Conservation (phyloP, 2,113 vertebrate genomes). For the Phoxinus phoxinus region DNA sequence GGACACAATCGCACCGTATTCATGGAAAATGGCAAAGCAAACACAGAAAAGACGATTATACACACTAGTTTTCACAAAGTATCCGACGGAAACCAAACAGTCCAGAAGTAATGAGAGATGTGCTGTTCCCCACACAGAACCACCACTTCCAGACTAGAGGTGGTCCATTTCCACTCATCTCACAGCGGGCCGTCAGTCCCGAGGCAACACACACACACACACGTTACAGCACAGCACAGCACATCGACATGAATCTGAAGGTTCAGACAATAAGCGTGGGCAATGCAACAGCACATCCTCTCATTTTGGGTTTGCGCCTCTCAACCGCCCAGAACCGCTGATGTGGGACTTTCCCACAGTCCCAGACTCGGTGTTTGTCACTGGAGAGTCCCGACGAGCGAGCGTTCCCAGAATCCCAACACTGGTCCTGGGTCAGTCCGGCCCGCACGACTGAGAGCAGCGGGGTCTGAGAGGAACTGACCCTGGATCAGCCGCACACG, state of each 20-base stretch:
- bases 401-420: background rate
- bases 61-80: background rate
- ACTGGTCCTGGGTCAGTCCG: background rate
- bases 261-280: slow-evolving; percentile 23
- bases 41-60: background rate
- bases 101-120: background rate
- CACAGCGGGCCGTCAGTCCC: background rate
- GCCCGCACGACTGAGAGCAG: background rate
- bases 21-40: background rate
- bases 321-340: slow-evolving; percentile 64
- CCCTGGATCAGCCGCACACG: background rate
- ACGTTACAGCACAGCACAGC: slow-evolving; percentile 5
- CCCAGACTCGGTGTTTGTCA: slow-evolving; percentile 68
- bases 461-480: background rate
- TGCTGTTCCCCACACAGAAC: slow-evolving; percentile 52
- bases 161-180: slow-evolving; percentile 16
- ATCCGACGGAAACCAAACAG: background rate
- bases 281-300: slow-evolving; percentile 13
- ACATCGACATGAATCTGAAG: background rate
- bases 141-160: slow-evolving; percentile 66
- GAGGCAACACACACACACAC: background rate
- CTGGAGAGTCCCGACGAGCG: slow-evolving; percentile 44
- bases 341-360: slow-evolving; percentile 84
- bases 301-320: slow-evolving; percentile 21
- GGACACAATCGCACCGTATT: background rate